Base-by-base conservation (phyloP, 2,888 invertebrate species). In the Mantis religiosa region DNA sequence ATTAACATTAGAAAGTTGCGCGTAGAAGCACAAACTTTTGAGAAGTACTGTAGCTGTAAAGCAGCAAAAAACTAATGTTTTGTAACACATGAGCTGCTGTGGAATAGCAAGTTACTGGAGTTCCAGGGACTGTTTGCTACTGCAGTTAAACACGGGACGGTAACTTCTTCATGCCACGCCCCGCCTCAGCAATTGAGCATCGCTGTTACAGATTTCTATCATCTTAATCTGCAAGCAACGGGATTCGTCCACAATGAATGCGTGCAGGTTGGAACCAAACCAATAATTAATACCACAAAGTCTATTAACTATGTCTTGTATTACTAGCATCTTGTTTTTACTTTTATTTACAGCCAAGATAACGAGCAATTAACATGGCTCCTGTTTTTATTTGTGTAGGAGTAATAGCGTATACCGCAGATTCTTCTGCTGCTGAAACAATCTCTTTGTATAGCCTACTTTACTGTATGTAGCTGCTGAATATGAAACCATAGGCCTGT, bases 211-310 rank as follows among this genome's bases (percentile, higher is more conserved):
- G 54, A 71, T 71, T 71, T 71, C 54, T 71, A 71, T 71, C 54
- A 71, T 25, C 54, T 71, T 71, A 71, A 71, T 71, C 54, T 71
- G 54, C 54, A 71, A 71, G 54, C 54, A 71, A 71, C 54, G 54
- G 54, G 15, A 71, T 71, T 71, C 54, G 20, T 71, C 6, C 54
- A 71, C 54, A 71, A 71, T 71, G 54, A 71, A 71, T 71, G 54
- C 54, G 54, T 71, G 54, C 54, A 71, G 54, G 54, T 71, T 71
- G 54, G 54, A 20, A 47, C n/a, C 47, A 85, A 86, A 71, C 71
- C 71, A 86, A 87, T 71, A 87, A 87, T 87, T 87, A 87, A 87
- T 82, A 30, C 87, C 30, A 30, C 81, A 15, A 28, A 82, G 87
- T 87, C 87, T 87, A 30, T 82, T 82, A 87, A 87, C 82, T 28